Evolutionary conservation across 1,140 invertebrate species (phyloP), one percentile per base, ranked within the genome.

Genomic region (Bilobella aurantiaca): DNA sequence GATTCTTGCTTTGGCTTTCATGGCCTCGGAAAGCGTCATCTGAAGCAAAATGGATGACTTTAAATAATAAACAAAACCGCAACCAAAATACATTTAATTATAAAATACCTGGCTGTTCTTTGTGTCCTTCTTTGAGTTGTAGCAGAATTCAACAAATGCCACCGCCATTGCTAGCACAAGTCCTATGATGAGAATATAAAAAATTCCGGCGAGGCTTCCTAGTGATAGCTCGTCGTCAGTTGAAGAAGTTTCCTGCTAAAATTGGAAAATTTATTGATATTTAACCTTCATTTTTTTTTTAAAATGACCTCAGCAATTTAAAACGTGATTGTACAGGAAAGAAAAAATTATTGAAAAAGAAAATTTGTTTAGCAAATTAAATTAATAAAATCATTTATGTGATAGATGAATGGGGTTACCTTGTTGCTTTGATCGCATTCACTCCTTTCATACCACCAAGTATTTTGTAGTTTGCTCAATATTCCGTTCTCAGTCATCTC

Each of bases 1-100:
- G 69, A 92, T 79, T 74, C 88, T 81, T 25, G 90, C 88, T 79
- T 93, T 93, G 32, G 88, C 87, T 76, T 90, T 90, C 82, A 93
- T 87, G 16, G 89, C 90, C 72, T 92, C 89, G 32, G 87, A 84
- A 28, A 93, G 76, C 12, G 86, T 84, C 71, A 86, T 83, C 83
- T 85, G n/a, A n/a, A n/a, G n/a, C n/a, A n/a, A n/a, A n/a, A n/a
- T n/a, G n/a, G n/a, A n/a, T n/a, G n/a, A n/a, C n/a, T n/a, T n/a
- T n/a, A n/a, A n/a, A n/a, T n/a, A n/a, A n/a, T n/a, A n/a, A n/a
- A n/a, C n/a, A n/a, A n/a, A n/a, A n/a, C n/a, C n/a, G n/a, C n/a
- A n/a, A 69, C 63, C 76, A 58, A 64, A 66, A 58, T 27, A 25
- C 34, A 64, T 18, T 3, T 1, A 32, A 25, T 28, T 25, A 2